Base-by-base conservation (phyloP, 1,140 invertebrate genomes). In the Archivesica marissinica region DNA sequence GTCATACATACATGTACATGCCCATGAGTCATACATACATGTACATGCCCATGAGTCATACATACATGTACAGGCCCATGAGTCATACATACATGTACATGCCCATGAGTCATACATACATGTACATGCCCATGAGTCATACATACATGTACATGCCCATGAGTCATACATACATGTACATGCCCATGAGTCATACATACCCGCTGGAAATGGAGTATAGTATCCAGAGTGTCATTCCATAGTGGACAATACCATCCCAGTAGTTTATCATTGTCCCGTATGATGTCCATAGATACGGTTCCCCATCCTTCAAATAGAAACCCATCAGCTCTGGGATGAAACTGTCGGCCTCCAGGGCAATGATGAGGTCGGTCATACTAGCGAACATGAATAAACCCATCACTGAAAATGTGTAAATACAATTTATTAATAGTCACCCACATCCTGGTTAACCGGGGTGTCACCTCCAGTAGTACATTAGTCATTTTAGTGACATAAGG, bases 211-310 rank as follows among this genome's bases (percentile, higher is more conserved):
- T 77, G 23, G 81, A 77, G 59, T 79, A 83, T n/a, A 93, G 77
- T 78, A 93, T 91, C 64, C 88, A 80, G 6, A 92, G 23, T 76
- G 89, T 89, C 68, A 91, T 80, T 17, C 80, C 80, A 75, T 89
- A 91, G 84, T 93, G 92, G 13, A 86, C 87, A 15, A 78, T 89
- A 11, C 91, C 92, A 84, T 92, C 92, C 88, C 89, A 92, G 77
- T 92, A 93, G 59, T 87, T 90, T 35, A 93, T 91, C 77, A 89
- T 87, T 0, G 90, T 91, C 7, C 92, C 91, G 80, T 91, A 86
- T 17, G 90, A 74, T 13, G 91, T 91, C 61, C 80, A 86, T 11
- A 93, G 86, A 68, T 93, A 93, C 20, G 91, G 92, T 74, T 93
- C 92, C 2, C 92, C 92, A 13, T 90, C 82, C 44, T 87, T 85